Base-by-base conservation (phyloP, 2,888 invertebrate species). In the Meteorus colon region DNA sequence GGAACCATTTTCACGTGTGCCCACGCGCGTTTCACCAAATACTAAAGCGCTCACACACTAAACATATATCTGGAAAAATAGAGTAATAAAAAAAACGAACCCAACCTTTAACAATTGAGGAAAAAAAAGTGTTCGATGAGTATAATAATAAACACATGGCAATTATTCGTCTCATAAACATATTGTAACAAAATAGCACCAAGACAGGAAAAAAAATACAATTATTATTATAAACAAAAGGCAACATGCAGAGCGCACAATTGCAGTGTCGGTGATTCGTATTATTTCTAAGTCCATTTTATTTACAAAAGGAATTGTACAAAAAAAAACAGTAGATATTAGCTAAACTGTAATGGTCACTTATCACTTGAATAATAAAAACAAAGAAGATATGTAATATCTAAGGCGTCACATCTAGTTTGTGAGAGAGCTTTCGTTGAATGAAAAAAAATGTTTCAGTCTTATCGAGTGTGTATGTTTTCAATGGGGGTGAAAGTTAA, bases 51-150 rank as follows among this genome's bases (percentile, higher is more conserved):
- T 76, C 77, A 78, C 55, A 55, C 74, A 83, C 83, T 89, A 89
- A 88, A 89, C 89, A 89, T 89, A 89, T 84, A 89, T 89, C 89
- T 89, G 89, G 86, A 89, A 89, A 89, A 76, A 76, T 29, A 73
- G 69, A 70, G 68, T 66, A 68, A 68, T 73, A 60, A 75, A 75
- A 69, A 85, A 88, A 83, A 88, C 41, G 41, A 86, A 87, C 88
- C 89, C 88, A 88, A 86, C 83, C 84, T 86, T 85, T 87, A 86
- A 78, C 75, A 83, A 83, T 69, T 19, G n/a, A 79, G 81, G 78
- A 73, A 76, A 84, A 82, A 84, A 76, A 80, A 69, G 73, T 84
- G 80, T 31, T 48, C 72, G 41, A 63, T 60, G 60, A 59, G 51
- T 29, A 34, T 45, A n/a, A 41, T n/a, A n/a, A 63, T 31, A 16